Conservation (phyloP, 2,113 vertebrate genomes). For the Zeus faber region DNA sequence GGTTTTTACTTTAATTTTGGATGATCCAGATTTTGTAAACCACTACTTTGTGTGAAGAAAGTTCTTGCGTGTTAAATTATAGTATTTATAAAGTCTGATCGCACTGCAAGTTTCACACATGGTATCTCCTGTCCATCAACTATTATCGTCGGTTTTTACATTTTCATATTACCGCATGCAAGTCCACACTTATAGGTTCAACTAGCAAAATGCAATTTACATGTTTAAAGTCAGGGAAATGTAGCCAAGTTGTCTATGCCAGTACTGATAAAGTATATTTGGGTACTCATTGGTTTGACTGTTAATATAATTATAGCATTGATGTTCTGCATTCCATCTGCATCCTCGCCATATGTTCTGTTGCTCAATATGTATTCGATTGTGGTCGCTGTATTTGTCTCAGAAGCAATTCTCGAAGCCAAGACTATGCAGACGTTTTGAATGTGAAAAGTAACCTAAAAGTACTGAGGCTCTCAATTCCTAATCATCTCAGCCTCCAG, state of each 20-base stretch:
- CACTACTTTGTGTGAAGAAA: constrained; percentile 40
- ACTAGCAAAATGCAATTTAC: no score
- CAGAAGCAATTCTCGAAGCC: constrained; percentile 49
- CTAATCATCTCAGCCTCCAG: constrained; percentile 14
- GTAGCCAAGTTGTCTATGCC: no score
- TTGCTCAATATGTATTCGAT: constrained; percentile 29
- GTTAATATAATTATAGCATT: not conserved
- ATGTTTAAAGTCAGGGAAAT: not conserved
- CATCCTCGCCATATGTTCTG: not conserved
- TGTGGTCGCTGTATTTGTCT: constrained; percentile 36
- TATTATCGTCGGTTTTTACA: no score
- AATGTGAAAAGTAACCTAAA: constrained; percentile 62
- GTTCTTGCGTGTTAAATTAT: no score
- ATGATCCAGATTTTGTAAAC: constrained; percentile 38
- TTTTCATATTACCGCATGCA: no score
- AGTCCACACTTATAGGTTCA: no score
- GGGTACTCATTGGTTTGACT: constrained; percentile 7
- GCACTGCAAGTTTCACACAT: not conserved
- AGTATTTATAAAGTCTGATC: no score
- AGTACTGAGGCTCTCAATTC: constrained; percentile 31
- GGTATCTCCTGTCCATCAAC: not conserved
- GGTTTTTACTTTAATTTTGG: constrained; percentile 32
- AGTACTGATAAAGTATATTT: constrained; percentile 9
- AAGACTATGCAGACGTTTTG: constrained; percentile 75
- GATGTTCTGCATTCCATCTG: constrained; percentile 14